A percentile compares a stretch with the other conserved stretches of the same genome.
Evolutionary conservation across 2,888 invertebrate species (phyloP).

Genomic region (Pterobdella sp.): DNA sequence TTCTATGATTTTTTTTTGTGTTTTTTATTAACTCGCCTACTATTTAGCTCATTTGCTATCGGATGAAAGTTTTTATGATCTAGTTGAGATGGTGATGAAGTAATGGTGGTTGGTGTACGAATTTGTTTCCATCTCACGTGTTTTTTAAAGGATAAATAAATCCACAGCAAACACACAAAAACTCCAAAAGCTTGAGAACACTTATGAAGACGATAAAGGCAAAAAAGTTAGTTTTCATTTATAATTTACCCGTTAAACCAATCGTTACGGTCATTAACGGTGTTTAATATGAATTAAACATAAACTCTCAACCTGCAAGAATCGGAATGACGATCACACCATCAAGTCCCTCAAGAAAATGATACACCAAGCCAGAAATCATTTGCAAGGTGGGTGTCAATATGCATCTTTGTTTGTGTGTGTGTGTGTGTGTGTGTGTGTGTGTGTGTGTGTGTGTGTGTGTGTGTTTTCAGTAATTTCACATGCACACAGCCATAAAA

Average conservation of each 20-base stretch:
- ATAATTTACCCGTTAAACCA: too few species aligned
- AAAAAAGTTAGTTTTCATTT: not conserved
- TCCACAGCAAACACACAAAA: not conserved
- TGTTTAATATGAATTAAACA: too few species aligned
- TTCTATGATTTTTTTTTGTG: not conserved
- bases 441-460: not conserved
- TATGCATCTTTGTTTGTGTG: not conserved
- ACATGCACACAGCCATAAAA: not conserved
- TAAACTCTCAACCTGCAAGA: not conserved
- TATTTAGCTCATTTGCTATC: too few species aligned
- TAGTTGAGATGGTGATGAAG: too few species aligned
- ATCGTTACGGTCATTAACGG: too few species aligned
- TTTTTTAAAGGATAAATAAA: too few species aligned
- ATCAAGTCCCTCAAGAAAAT: constrained; percentile 6
- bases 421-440: not conserved
- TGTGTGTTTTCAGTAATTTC: not conserved
- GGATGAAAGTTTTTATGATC: too few species aligned
- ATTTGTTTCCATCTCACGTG: not conserved
- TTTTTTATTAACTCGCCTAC: too few species aligned
- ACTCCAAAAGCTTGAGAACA: not conserved
- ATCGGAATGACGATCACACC: not conserved
- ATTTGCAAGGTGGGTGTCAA: not conserved
- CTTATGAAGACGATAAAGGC: not conserved
- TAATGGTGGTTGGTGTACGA: not conserved
- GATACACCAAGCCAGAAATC: not conserved